A percentile compares a stretch with the other conserved stretches of the same genome.
Conservation (phyloP, 2,113 vertebrate species). For the Grallaria varia region DNA sequence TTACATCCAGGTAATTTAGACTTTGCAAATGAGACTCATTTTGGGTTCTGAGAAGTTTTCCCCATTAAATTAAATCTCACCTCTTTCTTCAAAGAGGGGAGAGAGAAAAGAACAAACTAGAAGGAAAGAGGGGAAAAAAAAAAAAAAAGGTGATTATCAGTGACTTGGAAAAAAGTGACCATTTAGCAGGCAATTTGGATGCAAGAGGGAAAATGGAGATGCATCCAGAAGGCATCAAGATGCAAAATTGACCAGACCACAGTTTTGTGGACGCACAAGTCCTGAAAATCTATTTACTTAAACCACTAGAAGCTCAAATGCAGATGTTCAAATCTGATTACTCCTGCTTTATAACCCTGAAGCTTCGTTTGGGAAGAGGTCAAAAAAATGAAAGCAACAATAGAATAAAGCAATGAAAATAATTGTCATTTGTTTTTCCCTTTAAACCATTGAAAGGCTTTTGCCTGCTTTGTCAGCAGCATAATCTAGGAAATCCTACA, state of each 20-base stretch:
- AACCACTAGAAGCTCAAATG: background rate
- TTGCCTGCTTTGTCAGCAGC: background rate
- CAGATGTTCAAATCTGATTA: background rate
- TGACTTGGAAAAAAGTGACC: background rate
- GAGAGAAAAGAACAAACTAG: background rate
- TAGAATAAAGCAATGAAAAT: background rate
- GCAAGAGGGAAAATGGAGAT: background rate
- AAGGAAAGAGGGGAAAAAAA: background rate
- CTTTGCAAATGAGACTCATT: background rate
- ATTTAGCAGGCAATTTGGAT: background rate
- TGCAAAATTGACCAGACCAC: background rate
- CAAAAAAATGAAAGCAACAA: background rate
- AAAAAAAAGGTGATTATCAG: background rate
- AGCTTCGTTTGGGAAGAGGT: background rate
- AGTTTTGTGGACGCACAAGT: background rate
- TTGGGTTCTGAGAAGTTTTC: background rate
- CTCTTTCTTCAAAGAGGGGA: background rate
- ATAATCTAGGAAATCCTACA: background rate
- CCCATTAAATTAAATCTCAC: background rate
- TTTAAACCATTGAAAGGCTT: background rate
- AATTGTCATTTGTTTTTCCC: background rate
- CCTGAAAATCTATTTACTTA: background rate
- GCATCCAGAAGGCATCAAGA: background rate
- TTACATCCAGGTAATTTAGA: background rate
- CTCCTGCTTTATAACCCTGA: background rate